Evolutionary conservation across 2,797 vertebrate species (phyloP).

Genomic region (Platyrinchus mystaceus): DNA sequence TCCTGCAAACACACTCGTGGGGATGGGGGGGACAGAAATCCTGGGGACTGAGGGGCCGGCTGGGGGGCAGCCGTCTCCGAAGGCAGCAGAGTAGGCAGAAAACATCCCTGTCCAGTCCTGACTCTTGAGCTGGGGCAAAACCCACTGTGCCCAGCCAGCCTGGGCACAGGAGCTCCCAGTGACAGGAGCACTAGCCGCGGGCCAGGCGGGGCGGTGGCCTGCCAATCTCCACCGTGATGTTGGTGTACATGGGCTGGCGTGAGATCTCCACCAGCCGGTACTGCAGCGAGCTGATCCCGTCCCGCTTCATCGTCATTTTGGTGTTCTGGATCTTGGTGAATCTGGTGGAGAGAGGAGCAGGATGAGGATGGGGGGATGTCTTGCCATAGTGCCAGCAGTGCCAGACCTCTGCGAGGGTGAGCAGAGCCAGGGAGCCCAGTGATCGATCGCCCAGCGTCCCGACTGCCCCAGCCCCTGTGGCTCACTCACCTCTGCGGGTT

Average conservation of each 20-base stretch:
- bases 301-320: constrained; percentile 97
- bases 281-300: constrained; percentile 93
- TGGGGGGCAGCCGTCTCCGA: constrained; percentile 5
- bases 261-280: constrained; percentile 90
- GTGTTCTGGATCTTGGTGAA: constrained; percentile 99
- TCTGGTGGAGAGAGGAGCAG: constrained; percentile 74
- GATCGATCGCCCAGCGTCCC: rapidly evolving
- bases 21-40: background rate
- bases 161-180: background rate
- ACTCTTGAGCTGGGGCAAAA: background rate
- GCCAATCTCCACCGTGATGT: constrained; percentile 97
- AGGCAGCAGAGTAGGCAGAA: constrained; percentile 61
- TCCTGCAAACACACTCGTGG: constrained; percentile 53
- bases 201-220: constrained; percentile 87
- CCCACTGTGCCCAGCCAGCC: background rate
- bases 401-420: background rate
- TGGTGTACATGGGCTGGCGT: constrained; percentile 91
- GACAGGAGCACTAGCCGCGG: constrained; percentile 79
- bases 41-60: background rate
- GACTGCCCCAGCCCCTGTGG: background rate
- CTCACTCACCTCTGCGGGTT: constrained; percentile 98
- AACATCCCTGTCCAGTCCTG: constrained; percentile 19
- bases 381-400: background rate
- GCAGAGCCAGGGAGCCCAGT: background rate
- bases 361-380: background rate